These are phyloP conservation scores for Brachypterus glaber DNA, from an alignment of 2,888 invertebrate genomes.

Conservation along the genomic window DNA sequence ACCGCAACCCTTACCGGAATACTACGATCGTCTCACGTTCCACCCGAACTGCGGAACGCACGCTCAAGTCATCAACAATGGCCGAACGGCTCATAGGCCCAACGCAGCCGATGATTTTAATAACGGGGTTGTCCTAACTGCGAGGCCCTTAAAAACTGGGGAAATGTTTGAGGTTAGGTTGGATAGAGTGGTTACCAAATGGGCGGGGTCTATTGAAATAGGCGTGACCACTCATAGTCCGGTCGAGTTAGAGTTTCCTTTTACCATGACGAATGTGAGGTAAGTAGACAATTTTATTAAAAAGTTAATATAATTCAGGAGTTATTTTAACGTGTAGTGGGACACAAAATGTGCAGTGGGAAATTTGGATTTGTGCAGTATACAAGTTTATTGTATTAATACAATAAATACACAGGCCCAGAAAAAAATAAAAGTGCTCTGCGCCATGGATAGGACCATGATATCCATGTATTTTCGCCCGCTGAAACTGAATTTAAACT, in stretches of 20 bases:
- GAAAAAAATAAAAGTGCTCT: too few species aligned
- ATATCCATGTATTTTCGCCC: too few species aligned
- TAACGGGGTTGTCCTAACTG: slow-evolving; percentile 86
- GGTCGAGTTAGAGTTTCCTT: slow-evolving; percentile 78
- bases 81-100: slow-evolving; percentile 83
- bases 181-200: slow-evolving; percentile 82
- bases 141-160: slow-evolving; percentile 72
- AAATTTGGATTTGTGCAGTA: too few species aligned
- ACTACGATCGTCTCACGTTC: slow-evolving; percentile 69
- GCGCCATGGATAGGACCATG: too few species aligned
- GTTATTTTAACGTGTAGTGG: too few species aligned
- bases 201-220: slow-evolving; percentile 93
- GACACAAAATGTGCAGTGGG: too few species aligned
- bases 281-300: too few species aligned
- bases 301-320: too few species aligned
- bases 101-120: slow-evolving; percentile 91
- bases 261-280: slow-evolving; percentile 90
- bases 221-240: slow-evolving; percentile 88
- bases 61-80: slow-evolving; percentile 84
- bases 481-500: too few species aligned
- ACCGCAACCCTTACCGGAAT: slow-evolving; percentile 41
- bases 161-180: slow-evolving; percentile 89
- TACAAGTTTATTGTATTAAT: too few species aligned
- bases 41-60: slow-evolving; percentile 88
- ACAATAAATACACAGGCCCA: too few species aligned